These are phyloP conservation scores for Scyliorhinus canicula DNA, from an alignment of 2,797 vertebrate genomes.

Conservation along the genomic window DNA sequence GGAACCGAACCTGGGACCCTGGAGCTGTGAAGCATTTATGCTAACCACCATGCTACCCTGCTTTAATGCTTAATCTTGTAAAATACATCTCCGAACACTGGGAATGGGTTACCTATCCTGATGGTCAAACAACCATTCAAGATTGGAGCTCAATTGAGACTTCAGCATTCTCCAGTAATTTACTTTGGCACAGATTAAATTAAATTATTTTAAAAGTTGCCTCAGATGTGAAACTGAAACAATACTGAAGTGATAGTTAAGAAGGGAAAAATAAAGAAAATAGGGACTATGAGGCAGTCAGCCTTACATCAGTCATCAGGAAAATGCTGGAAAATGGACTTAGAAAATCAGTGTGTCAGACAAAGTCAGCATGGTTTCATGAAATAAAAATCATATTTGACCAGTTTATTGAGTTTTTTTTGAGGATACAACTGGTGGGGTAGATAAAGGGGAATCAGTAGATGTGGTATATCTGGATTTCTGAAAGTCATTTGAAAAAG, in stretches of 20 bases:
- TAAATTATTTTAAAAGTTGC: neutral
- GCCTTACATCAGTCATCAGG: neutral
- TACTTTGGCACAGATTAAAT: neutral
- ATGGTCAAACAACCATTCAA: neutral
- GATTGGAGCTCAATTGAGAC: neutral
- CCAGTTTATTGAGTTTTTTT: neutral
- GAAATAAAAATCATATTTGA: neutral
- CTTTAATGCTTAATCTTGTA: too few species aligned
- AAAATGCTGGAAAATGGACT: neutral
- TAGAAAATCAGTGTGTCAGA: neutral
- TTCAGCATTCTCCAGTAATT: neutral
- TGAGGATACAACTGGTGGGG: neutral
- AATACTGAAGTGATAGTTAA: neutral
- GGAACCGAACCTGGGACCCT: too few species aligned
- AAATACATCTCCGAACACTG: neutral
- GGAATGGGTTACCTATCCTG: too few species aligned
- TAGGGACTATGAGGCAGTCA: neutral
- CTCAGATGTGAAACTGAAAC: neutral
- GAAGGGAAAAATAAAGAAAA: neutral
- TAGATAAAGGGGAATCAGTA: neutral
- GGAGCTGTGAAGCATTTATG: too few species aligned
- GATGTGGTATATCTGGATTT: neutral
- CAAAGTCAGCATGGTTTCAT: neutral
- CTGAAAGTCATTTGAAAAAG: neutral
- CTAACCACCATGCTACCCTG: too few species aligned